Percentiles rank a stretch among this genome's conserved stretches.
Evolutionary conservation across 2,888 invertebrate genomes (phyloP).

Genomic region (Augochlorella aurata): DNA sequence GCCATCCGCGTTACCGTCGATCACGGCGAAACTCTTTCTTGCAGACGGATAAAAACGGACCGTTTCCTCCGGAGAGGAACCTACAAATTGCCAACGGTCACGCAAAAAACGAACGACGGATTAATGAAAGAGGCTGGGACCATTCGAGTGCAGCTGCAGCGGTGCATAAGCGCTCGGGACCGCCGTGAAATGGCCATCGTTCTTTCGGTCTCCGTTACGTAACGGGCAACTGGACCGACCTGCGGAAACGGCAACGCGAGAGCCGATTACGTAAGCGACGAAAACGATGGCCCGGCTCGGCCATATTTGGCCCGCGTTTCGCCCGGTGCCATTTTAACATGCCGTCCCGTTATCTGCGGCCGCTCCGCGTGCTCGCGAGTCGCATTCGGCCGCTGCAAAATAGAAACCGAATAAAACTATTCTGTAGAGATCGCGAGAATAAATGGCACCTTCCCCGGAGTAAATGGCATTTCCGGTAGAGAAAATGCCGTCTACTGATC

Average conservation of each 20-base stretch:
- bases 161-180: not conserved
- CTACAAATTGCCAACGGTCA: conserved; percentile 1
- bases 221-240: conserved; percentile 30
- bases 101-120: conserved; percentile 6
- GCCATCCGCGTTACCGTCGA: not conserved
- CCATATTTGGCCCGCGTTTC: conserved; percentile 48
- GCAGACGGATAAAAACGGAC: not conserved
- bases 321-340: conserved; percentile 25
- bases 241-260: conserved; percentile 17
- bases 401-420: not conserved
- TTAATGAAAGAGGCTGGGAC: not conserved
- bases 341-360: conserved; percentile 43
- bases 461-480: no score
- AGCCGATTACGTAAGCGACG: conserved; percentile 49
- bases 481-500: no score
- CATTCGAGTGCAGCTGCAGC: not conserved
- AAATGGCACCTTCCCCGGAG: no score
- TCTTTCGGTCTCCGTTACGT: conserved; percentile 25
- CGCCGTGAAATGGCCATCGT: conserved; percentile 15
- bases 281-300: conserved; percentile 44
- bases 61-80: not conserved
- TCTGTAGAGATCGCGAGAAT: no score
- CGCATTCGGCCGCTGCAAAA: no score
- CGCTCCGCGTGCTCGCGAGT: no score
- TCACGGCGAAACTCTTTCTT: not conserved